Conservation (phyloP, 2,113 vertebrate species). For the Crotalus viridis region DNA sequence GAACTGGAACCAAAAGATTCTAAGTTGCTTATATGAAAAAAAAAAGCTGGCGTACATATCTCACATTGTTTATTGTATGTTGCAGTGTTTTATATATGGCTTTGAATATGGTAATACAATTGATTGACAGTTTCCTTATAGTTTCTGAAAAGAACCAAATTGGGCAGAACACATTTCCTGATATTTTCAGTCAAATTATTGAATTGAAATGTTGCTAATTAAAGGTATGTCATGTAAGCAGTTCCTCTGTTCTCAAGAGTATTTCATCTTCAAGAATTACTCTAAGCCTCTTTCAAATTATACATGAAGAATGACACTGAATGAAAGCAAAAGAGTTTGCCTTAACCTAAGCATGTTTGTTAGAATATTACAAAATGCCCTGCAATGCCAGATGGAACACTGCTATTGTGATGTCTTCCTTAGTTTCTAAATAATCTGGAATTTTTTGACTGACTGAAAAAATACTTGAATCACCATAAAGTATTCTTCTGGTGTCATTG, state of each 20-base stretch:
- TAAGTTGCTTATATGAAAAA: background rate
- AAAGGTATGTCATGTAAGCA: background rate
- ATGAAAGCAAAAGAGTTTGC: background rate
- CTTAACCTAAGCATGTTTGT: background rate
- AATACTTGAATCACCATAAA: background rate
- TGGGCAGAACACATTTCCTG: background rate
- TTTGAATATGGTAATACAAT: background rate
- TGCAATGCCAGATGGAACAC: background rate
- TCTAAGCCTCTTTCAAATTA: background rate
- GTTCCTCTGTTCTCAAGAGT: background rate
- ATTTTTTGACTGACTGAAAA: background rate
- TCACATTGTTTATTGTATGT: background rate
- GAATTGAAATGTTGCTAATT: background rate
- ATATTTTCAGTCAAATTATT: background rate
- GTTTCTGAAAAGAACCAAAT: background rate
- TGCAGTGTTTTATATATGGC: background rate
- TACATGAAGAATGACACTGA: background rate
- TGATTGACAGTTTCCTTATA: background rate
- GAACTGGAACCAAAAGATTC: background rate
- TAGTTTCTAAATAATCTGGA: background rate
- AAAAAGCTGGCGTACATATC: background rate
- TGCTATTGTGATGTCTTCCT: background rate
- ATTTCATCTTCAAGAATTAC: background rate
- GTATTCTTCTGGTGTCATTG: background rate
- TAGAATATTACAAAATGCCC: background rate